Base-by-base conservation (phyloP, 2,113 vertebrate genomes). In the Aleadryas rufinucha region DNA sequence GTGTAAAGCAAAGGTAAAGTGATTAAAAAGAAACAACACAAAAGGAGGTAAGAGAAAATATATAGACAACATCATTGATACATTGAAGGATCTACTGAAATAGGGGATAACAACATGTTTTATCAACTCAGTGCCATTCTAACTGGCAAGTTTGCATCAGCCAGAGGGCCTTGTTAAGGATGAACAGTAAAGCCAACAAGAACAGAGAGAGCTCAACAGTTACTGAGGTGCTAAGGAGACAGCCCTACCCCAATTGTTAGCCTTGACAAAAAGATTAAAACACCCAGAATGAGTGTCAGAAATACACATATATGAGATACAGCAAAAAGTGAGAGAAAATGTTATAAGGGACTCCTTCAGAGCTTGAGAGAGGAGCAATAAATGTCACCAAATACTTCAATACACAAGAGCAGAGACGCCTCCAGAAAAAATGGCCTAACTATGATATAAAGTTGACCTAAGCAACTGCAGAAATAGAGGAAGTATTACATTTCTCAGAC, bases 191-290 rank as follows among this genome's bases (percentile, higher is more conserved):
- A 93, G 35, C 31, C n/a, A 59, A 52, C 35, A 50, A 52, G 68
- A 95, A 85, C 23, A 81, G 19, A 69, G 50, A 53, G 30, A 70
- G 59, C 54, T 90, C 85, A 61, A 31, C 7, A 80, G 45, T 49
- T 72, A 83, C 61, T 13, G 18, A 94, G 31, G 65, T 68, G 31
- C 56, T 74, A 92, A 81, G 64, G 45, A 95, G 56, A 94, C 42
- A 70, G 47, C 41, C 66, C 71, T 70, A 50, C 26, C 69, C 49
- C 56, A 93, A 84, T 20, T 93, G 79, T 81, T 68, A 86, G 64
- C 56, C 52, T 80, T 63, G 47, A 95, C 82, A 95, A 81, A 88
- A 83, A 86, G 47, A 94, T 78, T 50, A 75, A 64, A 93, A 78
- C 22, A 74, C 10, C 8, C 39, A 75, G 68, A 86, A 90, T 42